These are phyloP conservation scores for Cheilinus undulatus DNA, from an alignment of 2,113 vertebrate species.

Conservation along the genomic window DNA sequence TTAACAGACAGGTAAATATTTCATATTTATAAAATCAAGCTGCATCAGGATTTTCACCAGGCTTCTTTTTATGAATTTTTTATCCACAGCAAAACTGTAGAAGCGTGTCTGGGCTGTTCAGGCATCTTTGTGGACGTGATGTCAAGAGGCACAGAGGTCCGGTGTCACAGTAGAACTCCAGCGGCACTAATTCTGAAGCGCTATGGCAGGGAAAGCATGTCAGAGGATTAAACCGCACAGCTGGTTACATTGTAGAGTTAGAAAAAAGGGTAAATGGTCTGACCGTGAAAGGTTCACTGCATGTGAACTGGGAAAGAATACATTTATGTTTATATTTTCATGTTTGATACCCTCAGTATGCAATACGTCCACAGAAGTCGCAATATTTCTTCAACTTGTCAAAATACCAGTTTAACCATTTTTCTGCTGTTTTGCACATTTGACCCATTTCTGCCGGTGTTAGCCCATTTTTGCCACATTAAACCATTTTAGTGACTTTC, in stretches of 20 bases:
- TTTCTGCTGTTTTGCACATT: no score
- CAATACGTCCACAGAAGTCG: no score
- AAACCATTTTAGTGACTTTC: no score
- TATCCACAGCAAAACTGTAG: slow-evolving; percentile 59
- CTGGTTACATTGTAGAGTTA: background rate
- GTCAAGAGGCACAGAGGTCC: slow-evolving; percentile 36
- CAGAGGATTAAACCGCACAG: background rate
- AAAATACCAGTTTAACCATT: no score
- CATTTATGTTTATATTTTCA: no score
- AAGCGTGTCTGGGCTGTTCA: slow-evolving; percentile 37
- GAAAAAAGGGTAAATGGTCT: background rate
- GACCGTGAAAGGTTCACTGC: background rate
- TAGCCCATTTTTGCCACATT: no score
- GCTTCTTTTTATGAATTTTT: slow-evolving; percentile 70
- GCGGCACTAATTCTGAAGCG: slow-evolving; percentile 13
- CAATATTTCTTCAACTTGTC: no score
- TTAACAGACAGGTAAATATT: slow-evolving; percentile 76
- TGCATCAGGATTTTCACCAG: slow-evolving; percentile 53
- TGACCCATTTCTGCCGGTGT: no score
- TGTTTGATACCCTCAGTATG: no score
- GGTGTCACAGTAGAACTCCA: slow-evolving; percentile 27
- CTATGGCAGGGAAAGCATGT: background rate
- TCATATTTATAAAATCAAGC: slow-evolving; percentile 76
- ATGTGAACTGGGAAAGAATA: background rate
- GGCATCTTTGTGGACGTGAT: slow-evolving; percentile 46